A percentile compares a stretch with the other conserved stretches of the same genome.
These are phyloP conservation scores for Osmerus mordax DNA, from an alignment of 2,113 vertebrate genomes.

Conservation along the genomic window DNA sequence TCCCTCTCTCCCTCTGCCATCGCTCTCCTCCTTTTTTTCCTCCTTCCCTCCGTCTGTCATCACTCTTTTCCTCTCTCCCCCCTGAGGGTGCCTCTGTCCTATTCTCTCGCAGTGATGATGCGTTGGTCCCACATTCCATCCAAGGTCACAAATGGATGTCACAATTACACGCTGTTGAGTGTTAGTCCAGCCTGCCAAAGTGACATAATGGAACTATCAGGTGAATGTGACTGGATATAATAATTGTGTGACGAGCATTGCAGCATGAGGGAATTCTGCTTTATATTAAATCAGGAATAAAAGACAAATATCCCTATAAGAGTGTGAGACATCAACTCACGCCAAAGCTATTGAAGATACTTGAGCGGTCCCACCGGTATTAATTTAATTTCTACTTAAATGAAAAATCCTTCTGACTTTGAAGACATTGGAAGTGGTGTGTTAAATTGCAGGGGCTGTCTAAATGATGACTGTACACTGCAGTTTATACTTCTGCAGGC, in stretches of 20 bases:
- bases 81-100: conserved; percentile 34
- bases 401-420: conserved; percentile 54
- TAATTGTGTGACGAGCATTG: conserved; percentile 31
- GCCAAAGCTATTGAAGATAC: conserved; percentile 28
- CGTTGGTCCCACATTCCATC: conserved; percentile 35
- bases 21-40: conserved; percentile 9
- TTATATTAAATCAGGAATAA: conserved; percentile 46
- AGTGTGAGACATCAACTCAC: conserved; percentile 21
- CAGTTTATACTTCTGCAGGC: no score
- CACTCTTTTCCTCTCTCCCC: background rate
- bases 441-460: conserved; percentile 51
- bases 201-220: conserved; percentile 56
- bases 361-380: conserved; percentile 37
- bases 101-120: conserved; percentile 43
- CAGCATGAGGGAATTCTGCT: conserved; percentile 36
- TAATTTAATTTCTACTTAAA: conserved; percentile 57
- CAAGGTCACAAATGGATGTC: conserved; percentile 67
- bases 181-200: conserved; percentile 44
- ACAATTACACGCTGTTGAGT: conserved; percentile 52
- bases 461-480: conserved; percentile 44
- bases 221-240: conserved; percentile 46
- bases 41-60: background rate
- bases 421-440: conserved; percentile 52
- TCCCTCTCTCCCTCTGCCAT: conserved; percentile 25
- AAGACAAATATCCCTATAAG: conserved; percentile 34